phyloP scores from a whole-genome alignment of 2,888 invertebrate species.

The Calameuta filiformis region DNA sequence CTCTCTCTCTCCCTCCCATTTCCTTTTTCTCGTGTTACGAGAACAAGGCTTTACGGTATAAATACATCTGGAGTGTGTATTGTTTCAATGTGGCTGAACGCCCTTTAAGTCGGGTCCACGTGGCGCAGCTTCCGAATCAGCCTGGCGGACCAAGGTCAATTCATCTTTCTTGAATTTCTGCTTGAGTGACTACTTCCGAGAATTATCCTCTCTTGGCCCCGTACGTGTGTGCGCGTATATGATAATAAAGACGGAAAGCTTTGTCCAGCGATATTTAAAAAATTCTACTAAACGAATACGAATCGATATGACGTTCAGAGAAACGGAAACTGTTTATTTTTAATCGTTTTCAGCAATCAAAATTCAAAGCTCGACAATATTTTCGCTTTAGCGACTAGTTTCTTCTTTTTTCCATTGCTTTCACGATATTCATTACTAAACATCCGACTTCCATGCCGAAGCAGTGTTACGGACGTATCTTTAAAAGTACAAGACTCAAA shows the following conservation, averaged over 20 bases:
- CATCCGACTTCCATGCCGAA: neutral
- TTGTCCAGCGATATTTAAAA: neutral
- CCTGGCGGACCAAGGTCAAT: neutral
- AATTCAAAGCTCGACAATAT: neutral
- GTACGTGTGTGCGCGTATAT: neutral
- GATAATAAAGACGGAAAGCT: neutral
- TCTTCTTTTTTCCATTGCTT: neutral
- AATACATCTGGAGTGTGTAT: slow-evolving; percentile 44
- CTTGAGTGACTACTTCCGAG: slow-evolving; percentile 1
- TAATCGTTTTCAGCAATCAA: neutral
- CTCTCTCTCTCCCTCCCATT: neutral
- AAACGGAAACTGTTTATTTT: neutral
- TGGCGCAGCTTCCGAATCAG: neutral
- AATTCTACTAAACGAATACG: neutral
- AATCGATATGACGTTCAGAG: neutral
- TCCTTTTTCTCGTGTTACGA: slow-evolving; percentile 15
- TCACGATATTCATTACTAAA: neutral
- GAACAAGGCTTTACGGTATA: slow-evolving; percentile 35
- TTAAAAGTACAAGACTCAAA: neutral
- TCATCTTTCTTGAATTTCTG: slow-evolving; percentile 12
- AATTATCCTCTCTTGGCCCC: slow-evolving; percentile 12
- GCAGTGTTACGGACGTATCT: neutral
- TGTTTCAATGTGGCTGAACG: slow-evolving; percentile 44
- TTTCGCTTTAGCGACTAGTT: neutral
- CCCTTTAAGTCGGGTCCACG: slow-evolving; percentile 22